Base-by-base conservation (phyloP, 1,140 invertebrate genomes). In the Holcopasites calliopsidis region DNA sequence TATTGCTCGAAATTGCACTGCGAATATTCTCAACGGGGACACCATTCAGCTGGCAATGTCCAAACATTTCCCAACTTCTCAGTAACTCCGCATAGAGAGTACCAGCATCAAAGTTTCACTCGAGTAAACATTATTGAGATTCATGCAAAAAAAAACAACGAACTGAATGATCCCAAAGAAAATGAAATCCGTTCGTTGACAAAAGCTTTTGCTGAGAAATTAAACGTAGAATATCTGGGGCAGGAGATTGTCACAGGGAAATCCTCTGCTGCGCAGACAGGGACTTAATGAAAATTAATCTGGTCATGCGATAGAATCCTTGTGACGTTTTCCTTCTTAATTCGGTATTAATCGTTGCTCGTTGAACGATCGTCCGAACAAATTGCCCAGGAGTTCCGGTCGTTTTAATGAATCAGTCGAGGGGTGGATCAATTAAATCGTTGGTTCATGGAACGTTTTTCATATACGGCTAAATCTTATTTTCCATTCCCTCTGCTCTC, bases 371-470 rank as follows among this genome's bases (percentile, higher is more conserved):
- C 55, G 65, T 69, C 77, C 69, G 61, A 57, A 70, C 60, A 79
- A 72, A 86, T 86, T 85, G 76, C 50, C 64, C 77, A 71, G 71
- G 76, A 78, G 66, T 62, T 75, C 52, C 76, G 77, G 81, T 85
- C 80, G 71, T 60, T 81, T 81, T 76, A 81, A 82, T 79, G 64
- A 77, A 52, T 65, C 28, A 64, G 42, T 57, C 71, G 65, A 76
- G 70, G 71, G 78, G 70, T 74, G 60, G 71, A 84, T 78, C 79
- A 79, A 86, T 83, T 82, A 83, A 72, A 79, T n/a, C n/a, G n/a
- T n/a, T n/a, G n/a, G n/a, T n/a, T n/a, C 66, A 40, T 62, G n/a
- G 21, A 72, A 62, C 23, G 68, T n/a, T n/a, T n/a, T n/a, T n/a
- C n/a, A n/a, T n/a, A n/a, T n/a, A n/a, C n/a, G n/a, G n/a, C n/a